Percentiles rank a stretch among this genome's conserved stretches.
Evolutionary conservation across 2,113 vertebrate genomes (phyloP).

Genomic region (Rafetus swinhoei): DNA sequence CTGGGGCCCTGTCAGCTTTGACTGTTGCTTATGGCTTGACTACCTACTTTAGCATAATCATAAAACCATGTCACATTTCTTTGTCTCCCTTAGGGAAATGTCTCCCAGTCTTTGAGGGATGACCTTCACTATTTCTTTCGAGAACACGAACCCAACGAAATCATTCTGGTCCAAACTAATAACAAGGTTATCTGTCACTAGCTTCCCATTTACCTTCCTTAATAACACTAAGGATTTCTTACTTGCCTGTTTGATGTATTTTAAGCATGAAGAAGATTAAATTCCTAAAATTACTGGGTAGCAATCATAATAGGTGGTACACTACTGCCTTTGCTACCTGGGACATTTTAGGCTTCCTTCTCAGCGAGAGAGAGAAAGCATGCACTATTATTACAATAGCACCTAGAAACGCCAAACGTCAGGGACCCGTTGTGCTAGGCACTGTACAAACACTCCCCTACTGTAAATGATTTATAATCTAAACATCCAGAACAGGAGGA

Average conservation of each 20-base stretch:
- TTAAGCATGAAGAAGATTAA: too few species aligned
- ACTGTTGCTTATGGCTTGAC: background rate
- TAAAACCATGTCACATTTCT: background rate
- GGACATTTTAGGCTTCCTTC: background rate
- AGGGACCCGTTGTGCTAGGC: background rate
- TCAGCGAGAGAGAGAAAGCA: background rate
- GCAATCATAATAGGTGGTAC: background rate
- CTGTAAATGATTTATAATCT: background rate
- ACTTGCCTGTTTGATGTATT: too few species aligned
- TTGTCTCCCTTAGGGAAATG: background rate
- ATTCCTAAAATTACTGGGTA: too few species aligned
- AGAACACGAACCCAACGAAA: background rate
- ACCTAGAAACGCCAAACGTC: background rate
- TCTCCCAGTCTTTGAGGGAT: background rate
- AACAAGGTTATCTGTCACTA: background rate
- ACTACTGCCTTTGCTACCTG: background rate
- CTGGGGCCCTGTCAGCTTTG: background rate
- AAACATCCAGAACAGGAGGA: background rate
- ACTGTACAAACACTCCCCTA: background rate
- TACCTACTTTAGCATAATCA: background rate
- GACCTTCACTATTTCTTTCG: background rate
- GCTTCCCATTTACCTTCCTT: background rate
- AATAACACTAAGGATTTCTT: background rate
- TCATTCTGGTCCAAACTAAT: background rate
- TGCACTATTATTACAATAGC: background rate